These are phyloP conservation scores for Aphelocoma californica DNA, from an alignment of 2,797 vertebrate genomes.

Conservation along the genomic window DNA sequence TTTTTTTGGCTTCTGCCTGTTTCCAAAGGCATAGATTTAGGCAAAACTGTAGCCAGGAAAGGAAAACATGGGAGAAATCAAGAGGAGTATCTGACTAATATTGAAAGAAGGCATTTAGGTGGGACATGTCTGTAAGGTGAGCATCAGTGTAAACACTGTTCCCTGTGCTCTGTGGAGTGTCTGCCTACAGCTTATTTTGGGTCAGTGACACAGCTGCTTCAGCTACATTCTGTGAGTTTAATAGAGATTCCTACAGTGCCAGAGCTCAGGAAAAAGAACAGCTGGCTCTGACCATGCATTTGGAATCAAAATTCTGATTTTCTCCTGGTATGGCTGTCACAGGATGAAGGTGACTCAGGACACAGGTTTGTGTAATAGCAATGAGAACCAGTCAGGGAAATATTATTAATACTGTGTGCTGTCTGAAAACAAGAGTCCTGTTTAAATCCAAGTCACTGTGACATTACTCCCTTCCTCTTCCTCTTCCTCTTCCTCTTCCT, in stretches of 20 bases:
- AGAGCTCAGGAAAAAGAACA: conserved; percentile 51
- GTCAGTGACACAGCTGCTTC: neutral
- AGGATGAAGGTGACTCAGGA: neutral
- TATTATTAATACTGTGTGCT: neutral
- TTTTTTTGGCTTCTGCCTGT: neutral
- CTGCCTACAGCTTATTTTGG: neutral
- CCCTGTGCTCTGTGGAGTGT: neutral
- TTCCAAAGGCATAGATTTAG: neutral
- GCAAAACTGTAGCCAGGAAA: neutral
- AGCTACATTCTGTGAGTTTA: conserved; percentile 46
- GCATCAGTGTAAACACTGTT: neutral
- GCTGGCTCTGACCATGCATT: conserved; percentile 43
- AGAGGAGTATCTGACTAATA: neutral
- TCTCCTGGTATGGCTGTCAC: conserved; percentile 9
- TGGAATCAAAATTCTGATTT: conserved; percentile 46
- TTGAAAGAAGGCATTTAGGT: neutral
- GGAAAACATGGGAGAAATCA: neutral
- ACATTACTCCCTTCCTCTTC: no score
- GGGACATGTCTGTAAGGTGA: neutral
- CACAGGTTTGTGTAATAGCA: neutral
- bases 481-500: no score
- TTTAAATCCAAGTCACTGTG: neutral
- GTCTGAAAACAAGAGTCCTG: neutral
- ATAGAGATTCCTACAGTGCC: conserved; percentile 42
- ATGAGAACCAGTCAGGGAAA: neutral